Percentiles rank a stretch among this genome's conserved stretches.
Evolutionary conservation across 2,888 invertebrate species (phyloP).

Genomic region (Hyposoter didymator): DNA sequence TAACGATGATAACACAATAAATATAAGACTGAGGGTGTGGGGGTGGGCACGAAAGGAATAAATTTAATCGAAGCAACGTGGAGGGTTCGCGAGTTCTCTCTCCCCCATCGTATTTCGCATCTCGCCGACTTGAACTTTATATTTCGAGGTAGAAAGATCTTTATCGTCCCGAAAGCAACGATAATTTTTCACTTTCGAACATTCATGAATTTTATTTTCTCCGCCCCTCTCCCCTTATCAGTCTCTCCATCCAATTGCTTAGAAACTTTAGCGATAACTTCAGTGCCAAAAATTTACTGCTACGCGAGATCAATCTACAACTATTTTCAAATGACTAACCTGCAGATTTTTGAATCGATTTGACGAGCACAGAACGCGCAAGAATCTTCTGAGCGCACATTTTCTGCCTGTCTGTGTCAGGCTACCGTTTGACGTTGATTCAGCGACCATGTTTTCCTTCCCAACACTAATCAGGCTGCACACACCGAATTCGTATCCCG

Average conservation of each 20-base stretch:
- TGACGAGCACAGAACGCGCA: conserved; percentile 87
- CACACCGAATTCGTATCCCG: conserved; percentile 78
- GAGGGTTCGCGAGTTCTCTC: conserved; percentile 22
- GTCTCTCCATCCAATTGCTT: not conserved
- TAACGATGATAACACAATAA: conserved; percentile 20
- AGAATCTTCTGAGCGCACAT: conserved; percentile 79
- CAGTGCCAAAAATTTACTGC: not conserved
- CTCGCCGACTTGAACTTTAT: conserved; percentile 36
- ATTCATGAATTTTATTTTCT: conserved; percentile 28
- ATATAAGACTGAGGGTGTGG: not conserved
- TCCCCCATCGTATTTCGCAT: conserved; percentile 17
- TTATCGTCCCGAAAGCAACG: conserved; percentile 6
- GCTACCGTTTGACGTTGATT: conserved; percentile 69
- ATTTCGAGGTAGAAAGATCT: conserved; percentile 13
- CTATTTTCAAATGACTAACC: conserved; percentile 85
- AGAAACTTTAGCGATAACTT: not conserved
- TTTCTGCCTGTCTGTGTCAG: conserved; percentile 71
- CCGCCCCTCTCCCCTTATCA: not conserved
- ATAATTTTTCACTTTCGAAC: conserved; percentile 23
- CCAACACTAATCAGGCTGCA: conserved; percentile 71
- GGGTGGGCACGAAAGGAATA: conserved; percentile 9
- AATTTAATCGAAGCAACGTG: conserved; percentile 39
- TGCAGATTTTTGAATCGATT: conserved; percentile 93
- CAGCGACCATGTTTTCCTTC: conserved; percentile 72
- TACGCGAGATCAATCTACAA: not conserved